These are phyloP conservation scores for Brachyhypopomus gauderio DNA, from an alignment of 2,113 vertebrate species.

Conservation along the genomic window DNA sequence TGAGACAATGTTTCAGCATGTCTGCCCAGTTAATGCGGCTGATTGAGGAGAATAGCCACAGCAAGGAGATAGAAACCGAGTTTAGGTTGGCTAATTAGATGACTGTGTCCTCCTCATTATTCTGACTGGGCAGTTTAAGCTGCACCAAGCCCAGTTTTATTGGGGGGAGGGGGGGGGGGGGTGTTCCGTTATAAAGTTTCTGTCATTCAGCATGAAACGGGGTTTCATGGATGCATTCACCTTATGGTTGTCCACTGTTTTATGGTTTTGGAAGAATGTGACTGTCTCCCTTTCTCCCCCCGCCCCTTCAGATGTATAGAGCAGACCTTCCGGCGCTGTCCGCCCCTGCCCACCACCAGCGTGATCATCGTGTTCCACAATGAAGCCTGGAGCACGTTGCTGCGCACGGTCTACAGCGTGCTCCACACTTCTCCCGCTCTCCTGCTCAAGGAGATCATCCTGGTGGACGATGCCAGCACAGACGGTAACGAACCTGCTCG, in stretches of 20 bases:
- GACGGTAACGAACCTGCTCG: slow-evolving; percentile 81
- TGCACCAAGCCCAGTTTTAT: slow-evolving; percentile 50
- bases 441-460: slow-evolving; percentile 94
- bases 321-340: slow-evolving; percentile 93
- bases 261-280: slow-evolving; percentile 47
- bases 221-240: slow-evolving; percentile 28
- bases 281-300: slow-evolving; percentile 19
- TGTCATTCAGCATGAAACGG: not conserved
- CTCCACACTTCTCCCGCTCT: slow-evolving; percentile 93
- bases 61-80: slow-evolving; percentile 17
- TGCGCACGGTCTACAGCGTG: slow-evolving; percentile 95
- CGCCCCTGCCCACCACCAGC: slow-evolving; percentile 88
- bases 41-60: slow-evolving; percentile 43
- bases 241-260: slow-evolving; percentile 14
- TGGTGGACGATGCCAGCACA: slow-evolving; percentile 95
- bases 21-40: slow-evolving; percentile 58
- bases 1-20: slow-evolving; percentile 62
- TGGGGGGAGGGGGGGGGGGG: not conserved
- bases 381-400: slow-evolving; percentile 95
- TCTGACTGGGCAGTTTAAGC: slow-evolving; percentile 54
- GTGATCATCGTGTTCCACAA: slow-evolving; percentile 99
- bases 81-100: slow-evolving; percentile 65
- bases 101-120: slow-evolving; percentile 52
- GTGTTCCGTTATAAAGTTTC: slow-evolving; percentile 16
- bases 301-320: slow-evolving; percentile 88